A percentile compares a stretch with the other conserved stretches of the same genome.
Evolutionary conservation across 2,797 vertebrate genomes (phyloP).

Genomic region (Muscicapa striata): DNA sequence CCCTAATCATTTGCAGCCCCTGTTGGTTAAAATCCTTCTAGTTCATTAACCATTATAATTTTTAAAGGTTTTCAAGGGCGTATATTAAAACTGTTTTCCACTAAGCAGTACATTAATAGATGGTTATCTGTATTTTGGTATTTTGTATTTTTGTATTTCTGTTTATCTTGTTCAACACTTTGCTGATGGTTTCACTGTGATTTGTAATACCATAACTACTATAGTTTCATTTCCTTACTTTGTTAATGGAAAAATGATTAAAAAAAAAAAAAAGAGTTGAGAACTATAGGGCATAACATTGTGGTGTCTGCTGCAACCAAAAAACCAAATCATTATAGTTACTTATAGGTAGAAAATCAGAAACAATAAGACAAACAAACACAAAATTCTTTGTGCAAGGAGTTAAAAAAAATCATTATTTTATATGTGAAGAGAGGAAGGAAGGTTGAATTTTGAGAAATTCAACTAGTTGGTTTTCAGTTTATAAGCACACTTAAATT

Average conservation of each 20-base stretch:
- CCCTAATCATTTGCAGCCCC: neutral
- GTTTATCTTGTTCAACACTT: neutral
- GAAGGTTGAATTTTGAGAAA: neutral
- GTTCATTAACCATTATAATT: neutral
- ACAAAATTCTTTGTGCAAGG: neutral
- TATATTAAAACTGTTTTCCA: neutral
- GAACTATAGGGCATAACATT: neutral
- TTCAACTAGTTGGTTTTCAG: neutral
- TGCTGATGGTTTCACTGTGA: neutral
- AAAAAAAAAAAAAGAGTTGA: neutral
- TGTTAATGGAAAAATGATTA: neutral
- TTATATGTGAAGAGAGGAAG: neutral
- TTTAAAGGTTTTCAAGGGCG: neutral
- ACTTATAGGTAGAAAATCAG: neutral
- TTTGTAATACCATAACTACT: neutral
- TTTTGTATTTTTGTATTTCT: neutral
- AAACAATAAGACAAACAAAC: neutral
- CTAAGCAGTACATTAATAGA: neutral
- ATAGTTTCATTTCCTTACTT: neutral
- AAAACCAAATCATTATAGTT: neutral
- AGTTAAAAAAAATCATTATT: neutral
- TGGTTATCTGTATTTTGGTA: neutral
- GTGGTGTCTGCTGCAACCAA: neutral
- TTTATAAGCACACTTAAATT: neutral
- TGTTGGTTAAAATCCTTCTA: constrained; percentile 2